These are phyloP conservation scores for Torymus texanus DNA, from an alignment of 2,888 invertebrate genomes.

Conservation along the genomic window DNA sequence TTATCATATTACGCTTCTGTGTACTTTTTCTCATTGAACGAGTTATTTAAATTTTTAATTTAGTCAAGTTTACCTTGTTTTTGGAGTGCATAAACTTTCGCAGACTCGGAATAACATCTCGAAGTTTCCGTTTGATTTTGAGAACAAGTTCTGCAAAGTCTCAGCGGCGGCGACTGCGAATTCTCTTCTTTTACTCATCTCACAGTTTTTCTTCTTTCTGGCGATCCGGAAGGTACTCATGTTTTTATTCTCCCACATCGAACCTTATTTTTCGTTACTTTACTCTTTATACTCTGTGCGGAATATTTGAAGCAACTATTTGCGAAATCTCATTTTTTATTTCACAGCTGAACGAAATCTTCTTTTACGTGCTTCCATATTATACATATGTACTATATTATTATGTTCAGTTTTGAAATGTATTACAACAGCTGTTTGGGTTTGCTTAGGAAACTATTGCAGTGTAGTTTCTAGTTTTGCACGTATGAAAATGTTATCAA, in stretches of 20 bases:
- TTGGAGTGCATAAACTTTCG: conserved; percentile 15
- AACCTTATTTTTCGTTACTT: conserved; percentile 23
- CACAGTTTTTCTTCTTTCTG: not conserved
- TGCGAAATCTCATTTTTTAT: conserved; percentile 3
- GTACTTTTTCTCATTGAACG: not conserved
- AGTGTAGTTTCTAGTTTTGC: too few relatives aligned
- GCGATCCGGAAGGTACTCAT: too few relatives aligned
- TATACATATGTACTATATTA: too few relatives aligned
- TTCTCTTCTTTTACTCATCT: not conserved
- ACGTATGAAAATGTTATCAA: too few relatives aligned
- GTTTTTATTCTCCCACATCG: conserved; percentile 12
- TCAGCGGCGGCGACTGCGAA: not conserved
- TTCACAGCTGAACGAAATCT: not conserved
- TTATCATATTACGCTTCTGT: too few relatives aligned
- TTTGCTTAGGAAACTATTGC: too few relatives aligned
- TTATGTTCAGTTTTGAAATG: too few relatives aligned
- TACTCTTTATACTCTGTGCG: not conserved
- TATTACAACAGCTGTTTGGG: too few relatives aligned
- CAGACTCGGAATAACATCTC: not conserved
- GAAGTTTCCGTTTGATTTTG: conserved; percentile 31
- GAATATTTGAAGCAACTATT: conserved; percentile 19
- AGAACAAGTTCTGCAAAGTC: conserved; percentile 22
- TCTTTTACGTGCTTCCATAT: too few relatives aligned
- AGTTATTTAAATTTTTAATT: conserved; percentile 26
- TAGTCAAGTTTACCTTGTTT: not conserved